Conservation (phyloP, 2,797 vertebrate species). For the Manis crassicaudata region DNA sequence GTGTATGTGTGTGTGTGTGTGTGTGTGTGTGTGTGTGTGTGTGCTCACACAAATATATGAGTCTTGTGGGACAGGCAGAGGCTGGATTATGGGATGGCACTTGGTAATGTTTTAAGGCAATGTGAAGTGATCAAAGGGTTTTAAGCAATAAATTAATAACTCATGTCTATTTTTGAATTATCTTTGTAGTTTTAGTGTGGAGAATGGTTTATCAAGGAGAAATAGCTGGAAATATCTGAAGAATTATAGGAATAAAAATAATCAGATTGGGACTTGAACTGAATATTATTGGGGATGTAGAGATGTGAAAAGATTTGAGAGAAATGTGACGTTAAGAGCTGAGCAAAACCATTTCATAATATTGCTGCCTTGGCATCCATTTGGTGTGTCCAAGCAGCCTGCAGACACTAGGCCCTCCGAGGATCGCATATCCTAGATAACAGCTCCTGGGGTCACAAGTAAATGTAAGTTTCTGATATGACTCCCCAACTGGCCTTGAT, state of each 20-base stretch:
- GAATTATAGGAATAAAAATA: neutral
- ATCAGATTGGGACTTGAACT: neutral
- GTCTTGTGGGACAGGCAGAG: neutral
- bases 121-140: neutral
- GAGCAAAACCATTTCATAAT: neutral
- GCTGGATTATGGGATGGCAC: neutral
- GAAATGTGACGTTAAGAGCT: neutral
- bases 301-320: neutral
- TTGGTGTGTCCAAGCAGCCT: neutral
- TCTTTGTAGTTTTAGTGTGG: neutral
- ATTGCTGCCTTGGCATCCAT: neutral
- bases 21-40: fast-evolving
- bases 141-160: neutral
- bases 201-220: neutral
- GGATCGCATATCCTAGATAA: neutral
- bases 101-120: neutral
- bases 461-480: neutral
- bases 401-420: neutral
- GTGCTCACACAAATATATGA: fast-evolving
- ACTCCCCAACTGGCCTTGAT: neutral
- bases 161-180: neutral
- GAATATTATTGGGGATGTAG: neutral
- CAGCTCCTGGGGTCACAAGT: neutral
- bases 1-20: neutral
- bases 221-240: neutral